phyloP scores from a whole-genome alignment of 2,888 invertebrate genomes.

The Epistrophe eligans region DNA sequence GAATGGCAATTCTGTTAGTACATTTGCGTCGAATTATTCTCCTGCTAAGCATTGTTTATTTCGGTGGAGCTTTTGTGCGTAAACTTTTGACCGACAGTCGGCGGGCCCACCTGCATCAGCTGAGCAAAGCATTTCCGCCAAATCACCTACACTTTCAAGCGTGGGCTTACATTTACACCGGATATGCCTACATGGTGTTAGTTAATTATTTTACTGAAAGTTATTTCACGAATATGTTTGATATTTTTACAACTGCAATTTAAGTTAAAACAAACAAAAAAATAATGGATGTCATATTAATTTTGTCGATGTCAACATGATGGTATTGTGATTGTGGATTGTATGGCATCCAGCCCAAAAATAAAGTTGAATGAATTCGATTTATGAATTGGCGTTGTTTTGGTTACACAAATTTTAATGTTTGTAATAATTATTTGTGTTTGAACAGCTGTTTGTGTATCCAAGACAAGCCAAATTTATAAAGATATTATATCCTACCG shows the following conservation, averaged over 20 bases:
- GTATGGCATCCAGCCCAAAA: slow-evolving; percentile 14
- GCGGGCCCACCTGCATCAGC: slow-evolving; percentile 79
- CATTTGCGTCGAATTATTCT: slow-evolving; percentile 83
- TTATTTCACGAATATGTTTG: slow-evolving; percentile 80
- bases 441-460: neutral
- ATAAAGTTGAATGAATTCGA: slow-evolving; percentile 47
- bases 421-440: neutral
- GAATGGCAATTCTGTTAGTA: slow-evolving; percentile 81
- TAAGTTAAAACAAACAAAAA: slow-evolving; percentile 6
- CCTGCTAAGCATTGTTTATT: slow-evolving; percentile 82
- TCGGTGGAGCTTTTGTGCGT: slow-evolving; percentile 81
- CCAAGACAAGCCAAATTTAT: neutral
- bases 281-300: slow-evolving; percentile 24
- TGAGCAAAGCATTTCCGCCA: slow-evolving; percentile 72
- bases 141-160: slow-evolving; percentile 82
- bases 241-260: slow-evolving; percentile 79
- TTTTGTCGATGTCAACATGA: slow-evolving; percentile 26
- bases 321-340: slow-evolving; percentile 37
- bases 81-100: slow-evolving; percentile 80
- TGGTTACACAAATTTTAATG: slow-evolving; percentile 4
- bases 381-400: slow-evolving; percentile 46
- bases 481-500: neutral
- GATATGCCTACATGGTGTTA: slow-evolving; percentile 80
- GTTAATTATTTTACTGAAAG: slow-evolving; percentile 81
- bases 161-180: slow-evolving; percentile 83